A percentile compares a stretch with the other conserved stretches of the same genome.
These are phyloP conservation scores for Acrocephalus kingi DNA, from an alignment of 2,113 vertebrate species.

Conservation along the genomic window DNA sequence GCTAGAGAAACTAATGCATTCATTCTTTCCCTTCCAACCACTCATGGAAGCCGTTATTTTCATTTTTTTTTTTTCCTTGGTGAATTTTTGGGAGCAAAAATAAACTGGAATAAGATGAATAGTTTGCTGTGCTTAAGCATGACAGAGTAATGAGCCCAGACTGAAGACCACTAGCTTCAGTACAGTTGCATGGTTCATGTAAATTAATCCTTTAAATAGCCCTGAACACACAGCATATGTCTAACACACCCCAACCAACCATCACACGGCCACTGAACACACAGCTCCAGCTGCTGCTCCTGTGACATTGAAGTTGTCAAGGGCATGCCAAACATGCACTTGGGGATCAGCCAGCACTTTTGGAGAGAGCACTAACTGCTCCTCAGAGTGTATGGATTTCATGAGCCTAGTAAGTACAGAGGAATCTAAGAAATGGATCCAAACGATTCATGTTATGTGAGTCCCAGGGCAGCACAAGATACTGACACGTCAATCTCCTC, in stretches of 20 bases:
- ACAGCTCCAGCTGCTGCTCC: constrained; percentile 10
- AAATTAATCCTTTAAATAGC: constrained; percentile 13
- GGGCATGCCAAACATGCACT: background rate
- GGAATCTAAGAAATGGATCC: background rate
- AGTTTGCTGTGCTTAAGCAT: background rate
- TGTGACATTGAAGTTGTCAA: background rate
- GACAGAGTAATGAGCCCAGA: background rate
- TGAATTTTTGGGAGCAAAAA: background rate
- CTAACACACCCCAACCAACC: background rate
- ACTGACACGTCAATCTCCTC: background rate
- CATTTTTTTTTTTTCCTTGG: background rate
- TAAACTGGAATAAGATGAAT: background rate
- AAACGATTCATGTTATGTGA: rapidly evolving
- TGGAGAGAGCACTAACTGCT: background rate
- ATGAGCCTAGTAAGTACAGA: background rate
- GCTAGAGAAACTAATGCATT: background rate
- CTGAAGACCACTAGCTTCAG: background rate
- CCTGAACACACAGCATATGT: background rate
- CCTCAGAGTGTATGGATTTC: background rate
- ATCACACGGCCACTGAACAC: background rate
- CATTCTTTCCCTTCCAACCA: background rate
- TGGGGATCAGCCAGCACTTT: background rate
- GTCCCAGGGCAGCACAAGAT: background rate
- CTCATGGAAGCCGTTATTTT: background rate
- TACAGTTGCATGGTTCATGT: background rate